phyloP scores from a whole-genome alignment of 2,888 invertebrate genomes.

The Strigamia crassipes region DNA sequence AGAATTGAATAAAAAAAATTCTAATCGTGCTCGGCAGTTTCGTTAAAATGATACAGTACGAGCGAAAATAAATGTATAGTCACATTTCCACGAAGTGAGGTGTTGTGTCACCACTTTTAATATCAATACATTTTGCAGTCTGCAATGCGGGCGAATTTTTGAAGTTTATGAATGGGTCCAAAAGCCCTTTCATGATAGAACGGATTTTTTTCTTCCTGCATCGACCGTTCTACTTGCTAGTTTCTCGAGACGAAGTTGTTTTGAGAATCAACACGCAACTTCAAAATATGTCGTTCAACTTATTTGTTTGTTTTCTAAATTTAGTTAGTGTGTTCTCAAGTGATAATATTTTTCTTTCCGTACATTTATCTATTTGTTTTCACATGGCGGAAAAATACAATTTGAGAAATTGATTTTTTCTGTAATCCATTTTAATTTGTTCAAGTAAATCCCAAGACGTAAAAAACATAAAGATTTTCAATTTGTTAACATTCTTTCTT shows the following conservation, averaged over 20 bases:
- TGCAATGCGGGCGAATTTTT: background rate
- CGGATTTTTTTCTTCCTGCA: background rate
- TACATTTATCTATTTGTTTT: background rate
- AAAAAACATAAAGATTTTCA: background rate
- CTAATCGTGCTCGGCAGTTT: background rate
- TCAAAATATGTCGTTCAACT: background rate
- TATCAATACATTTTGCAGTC: slow-evolving; percentile 4
- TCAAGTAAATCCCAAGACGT: background rate
- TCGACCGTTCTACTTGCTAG: slow-evolving; percentile 10
- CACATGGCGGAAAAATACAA: background rate
- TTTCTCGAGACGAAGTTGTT: background rate
- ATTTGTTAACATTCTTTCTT: slow-evolving; percentile 27
- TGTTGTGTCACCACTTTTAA: slow-evolving; percentile 25
- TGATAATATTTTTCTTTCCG: background rate
- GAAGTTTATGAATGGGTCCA: background rate
- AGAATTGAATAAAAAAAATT: too few species aligned
- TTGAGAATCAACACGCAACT: slow-evolving; percentile 31
- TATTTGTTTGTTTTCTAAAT: background rate
- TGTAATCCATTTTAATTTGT: background rate
- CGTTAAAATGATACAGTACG: background rate
- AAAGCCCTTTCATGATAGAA: background rate
- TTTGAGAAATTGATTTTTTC: background rate
- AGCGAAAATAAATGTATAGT: background rate
- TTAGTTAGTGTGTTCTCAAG: background rate
- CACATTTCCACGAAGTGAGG: background rate